phyloP scores from a whole-genome alignment of 2,888 invertebrate genomes.

The Caenorhabditis panamensis region DNA sequence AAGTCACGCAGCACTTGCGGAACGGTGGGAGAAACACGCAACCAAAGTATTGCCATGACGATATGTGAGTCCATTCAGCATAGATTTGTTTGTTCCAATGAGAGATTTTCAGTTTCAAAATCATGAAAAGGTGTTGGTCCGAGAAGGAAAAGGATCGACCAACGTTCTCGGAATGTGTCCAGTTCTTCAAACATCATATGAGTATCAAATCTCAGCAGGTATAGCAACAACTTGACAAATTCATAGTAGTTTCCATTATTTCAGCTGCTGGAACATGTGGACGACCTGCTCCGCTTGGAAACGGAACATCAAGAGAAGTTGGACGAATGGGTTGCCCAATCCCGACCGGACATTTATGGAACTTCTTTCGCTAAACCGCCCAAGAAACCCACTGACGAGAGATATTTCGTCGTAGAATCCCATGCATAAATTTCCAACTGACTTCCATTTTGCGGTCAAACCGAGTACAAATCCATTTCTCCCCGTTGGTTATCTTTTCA shows the following conservation, averaged over 20 bases:
- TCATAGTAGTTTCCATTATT: constrained; percentile 9
- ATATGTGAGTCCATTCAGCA: constrained; percentile 87
- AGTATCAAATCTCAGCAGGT: constrained; percentile 47
- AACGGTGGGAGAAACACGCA: constrained; percentile 92
- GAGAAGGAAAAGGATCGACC: constrained; percentile 88
- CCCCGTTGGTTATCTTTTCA: not conserved
- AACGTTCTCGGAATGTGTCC: constrained; percentile 84
- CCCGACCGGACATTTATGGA: constrained; percentile 20
- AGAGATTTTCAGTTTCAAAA: constrained; percentile 84
- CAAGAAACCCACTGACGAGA: constrained; percentile 9
- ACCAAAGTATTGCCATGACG: constrained; percentile 89
- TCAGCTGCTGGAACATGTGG: constrained; percentile 60
- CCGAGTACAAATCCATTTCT: constrained; percentile 1
- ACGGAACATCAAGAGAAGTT: constrained; percentile 39
- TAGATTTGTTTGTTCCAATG: too few relatives aligned
- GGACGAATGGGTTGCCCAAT: constrained; percentile 31
- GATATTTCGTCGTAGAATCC: constrained; percentile 37
- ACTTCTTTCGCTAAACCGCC: not conserved
- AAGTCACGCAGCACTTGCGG: constrained; percentile 83
- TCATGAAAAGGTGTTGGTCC: constrained; percentile 93
- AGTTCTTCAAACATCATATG: constrained; percentile 57
- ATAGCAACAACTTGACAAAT: not conserved
- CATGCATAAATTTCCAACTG: constrained; percentile 10
- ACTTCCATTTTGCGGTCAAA: constrained; percentile 12
- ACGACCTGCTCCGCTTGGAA: constrained; percentile 51